Percentiles rank a stretch among this genome's conserved stretches.
These are phyloP conservation scores for Dendrolimus punctatus DNA, from an alignment of 1,140 invertebrate genomes.

Conservation along the genomic window DNA sequence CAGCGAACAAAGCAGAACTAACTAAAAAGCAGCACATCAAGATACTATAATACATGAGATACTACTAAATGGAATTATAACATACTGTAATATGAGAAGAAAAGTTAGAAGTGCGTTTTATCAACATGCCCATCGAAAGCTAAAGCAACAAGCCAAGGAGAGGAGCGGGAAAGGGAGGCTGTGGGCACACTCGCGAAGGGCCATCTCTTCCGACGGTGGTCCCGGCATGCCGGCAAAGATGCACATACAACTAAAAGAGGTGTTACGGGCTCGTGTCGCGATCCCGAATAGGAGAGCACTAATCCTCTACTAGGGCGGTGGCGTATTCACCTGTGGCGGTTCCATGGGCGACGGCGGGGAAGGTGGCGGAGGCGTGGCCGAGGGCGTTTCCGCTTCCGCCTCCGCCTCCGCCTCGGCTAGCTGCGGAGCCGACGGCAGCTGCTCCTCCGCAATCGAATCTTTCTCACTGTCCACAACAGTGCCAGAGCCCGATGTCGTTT, in stretches of 20 bases:
- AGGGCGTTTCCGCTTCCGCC: slow-evolving; percentile 10
- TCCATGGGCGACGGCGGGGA: slow-evolving; percentile 20
- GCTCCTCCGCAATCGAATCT: slow-evolving; percentile 19
- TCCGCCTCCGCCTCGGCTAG: slow-evolving; percentile 13
- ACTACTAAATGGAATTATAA: too few relatives aligned
- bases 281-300: slow-evolving; percentile 37
- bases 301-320: slow-evolving; percentile 58
- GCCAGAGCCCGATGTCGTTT: too few relatives aligned
- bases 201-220: slow-evolving; percentile 48
- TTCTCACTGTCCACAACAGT: slow-evolving; percentile 6
- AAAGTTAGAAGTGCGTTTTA: too few relatives aligned
- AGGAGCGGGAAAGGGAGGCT: slow-evolving; percentile 8
- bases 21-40: too few relatives aligned
- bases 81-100: too few relatives aligned
- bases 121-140: slow-evolving; percentile 9
- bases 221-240: slow-evolving; percentile 54
- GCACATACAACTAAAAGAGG: slow-evolving; percentile 55
- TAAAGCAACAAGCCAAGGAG: slow-evolving; percentile 16
- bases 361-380: slow-evolving; percentile 24
- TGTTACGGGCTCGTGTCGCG: slow-evolving; percentile 35
- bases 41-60: too few relatives aligned
- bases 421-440: slow-evolving; percentile 23
- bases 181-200: slow-evolving; percentile 12
- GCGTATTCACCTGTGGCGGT: slow-evolving; percentile 57
- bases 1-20: too few relatives aligned